phyloP scores from a whole-genome alignment of 2,888 invertebrate species.

The Meta bourneti region DNA sequence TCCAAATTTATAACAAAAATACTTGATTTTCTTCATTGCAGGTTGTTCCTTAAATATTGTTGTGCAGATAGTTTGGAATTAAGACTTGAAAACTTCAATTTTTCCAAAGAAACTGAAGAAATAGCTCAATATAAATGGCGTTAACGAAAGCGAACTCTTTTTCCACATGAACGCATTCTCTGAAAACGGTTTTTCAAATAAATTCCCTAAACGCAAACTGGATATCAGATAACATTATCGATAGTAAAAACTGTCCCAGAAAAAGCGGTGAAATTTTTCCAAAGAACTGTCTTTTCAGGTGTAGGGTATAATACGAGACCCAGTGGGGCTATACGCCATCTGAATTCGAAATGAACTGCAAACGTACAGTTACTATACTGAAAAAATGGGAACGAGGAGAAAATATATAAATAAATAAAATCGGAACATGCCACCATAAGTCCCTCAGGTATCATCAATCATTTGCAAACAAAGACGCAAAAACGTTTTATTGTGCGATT shows the following conservation, averaged over 20 bases:
- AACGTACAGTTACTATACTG: conserved; percentile 19
- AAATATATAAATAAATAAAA: conserved; percentile 57
- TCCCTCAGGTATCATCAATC: conserved; percentile 69
- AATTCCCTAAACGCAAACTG: conserved; percentile 32
- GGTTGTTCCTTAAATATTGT: no score
- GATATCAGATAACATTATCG: conserved; percentile 50
- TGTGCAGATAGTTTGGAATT: no score
- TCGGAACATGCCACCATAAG: conserved; percentile 31
- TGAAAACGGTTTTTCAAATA: not conserved
- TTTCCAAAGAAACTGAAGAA: no score
- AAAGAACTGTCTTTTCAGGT: conserved; percentile 33
- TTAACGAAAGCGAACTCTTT: not conserved
- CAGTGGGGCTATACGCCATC: conserved; percentile 56
- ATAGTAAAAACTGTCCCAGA: conserved; percentile 8
- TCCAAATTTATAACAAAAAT: no score
- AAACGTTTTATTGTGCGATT: conserved; percentile 74
- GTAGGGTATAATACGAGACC: conserved; percentile 46
- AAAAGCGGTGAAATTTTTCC: not conserved
- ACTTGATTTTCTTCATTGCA: no score
- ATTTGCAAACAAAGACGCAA: conserved; percentile 70
- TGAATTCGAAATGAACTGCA: conserved; percentile 62
- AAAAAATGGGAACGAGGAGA: conserved; percentile 24
- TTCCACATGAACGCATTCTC: not conserved
- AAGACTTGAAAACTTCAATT: no score
- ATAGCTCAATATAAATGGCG: no score